A percentile compares a stretch with the other conserved stretches of the same genome.
Conservation (phyloP, 2,113 vertebrate genomes). For the Mobula hypostoma region DNA sequence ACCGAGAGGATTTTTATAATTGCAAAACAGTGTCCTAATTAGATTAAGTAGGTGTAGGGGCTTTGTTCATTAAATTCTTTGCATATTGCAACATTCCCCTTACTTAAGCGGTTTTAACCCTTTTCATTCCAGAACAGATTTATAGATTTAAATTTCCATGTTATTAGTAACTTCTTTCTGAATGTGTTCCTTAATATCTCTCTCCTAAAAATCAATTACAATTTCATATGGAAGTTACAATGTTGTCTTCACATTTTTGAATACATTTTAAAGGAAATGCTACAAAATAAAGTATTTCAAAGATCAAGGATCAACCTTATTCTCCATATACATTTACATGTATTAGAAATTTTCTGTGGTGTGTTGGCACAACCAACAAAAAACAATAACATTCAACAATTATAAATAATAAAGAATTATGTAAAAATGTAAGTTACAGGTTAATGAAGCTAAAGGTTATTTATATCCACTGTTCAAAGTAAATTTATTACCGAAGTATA, state of each 20-base stretch:
- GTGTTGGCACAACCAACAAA: too few relatives aligned
- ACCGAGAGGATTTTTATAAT: slow-evolving; percentile 14
- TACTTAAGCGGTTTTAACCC: neutral
- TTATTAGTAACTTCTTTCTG: neutral
- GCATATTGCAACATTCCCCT: slow-evolving; percentile 34
- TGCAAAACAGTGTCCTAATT: slow-evolving; percentile 31
- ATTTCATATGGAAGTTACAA: neutral
- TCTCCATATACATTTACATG: too few relatives aligned
- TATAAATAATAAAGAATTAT: too few relatives aligned
- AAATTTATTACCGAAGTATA: too few relatives aligned
- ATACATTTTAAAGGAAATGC: neutral
- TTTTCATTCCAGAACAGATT: neutral
- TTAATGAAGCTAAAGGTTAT: too few relatives aligned
- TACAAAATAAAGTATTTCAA: neutral
- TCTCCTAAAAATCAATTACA: neutral
- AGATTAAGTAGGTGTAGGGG: slow-evolving; percentile 27
- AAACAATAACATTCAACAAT: too few relatives aligned
- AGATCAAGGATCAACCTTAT: too few relatives aligned
- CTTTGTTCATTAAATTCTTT: slow-evolving; percentile 32
- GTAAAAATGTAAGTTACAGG: too few relatives aligned
- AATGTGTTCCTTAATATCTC: neutral
- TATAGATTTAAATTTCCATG: neutral
- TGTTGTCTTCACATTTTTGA: neutral
- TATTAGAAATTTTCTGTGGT: too few relatives aligned
- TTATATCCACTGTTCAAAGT: neutral